Conservation (phyloP, 2,888 invertebrate genomes). For the Lacanobia wlatinum region DNA sequence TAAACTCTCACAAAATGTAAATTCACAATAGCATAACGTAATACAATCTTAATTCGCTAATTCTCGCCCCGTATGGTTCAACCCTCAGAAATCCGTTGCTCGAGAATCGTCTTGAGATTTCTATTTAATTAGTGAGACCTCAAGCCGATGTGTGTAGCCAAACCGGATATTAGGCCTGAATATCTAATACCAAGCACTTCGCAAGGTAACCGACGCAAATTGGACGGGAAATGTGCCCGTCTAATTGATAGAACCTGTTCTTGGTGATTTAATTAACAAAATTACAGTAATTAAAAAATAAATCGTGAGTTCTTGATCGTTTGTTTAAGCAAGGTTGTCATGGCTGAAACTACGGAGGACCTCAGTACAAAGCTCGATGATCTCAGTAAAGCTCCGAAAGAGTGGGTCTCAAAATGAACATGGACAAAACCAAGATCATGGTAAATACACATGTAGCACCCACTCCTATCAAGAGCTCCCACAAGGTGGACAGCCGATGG, state of each 20-base stretch:
- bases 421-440: too few species aligned
- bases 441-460: too few species aligned
- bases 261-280: constrained; percentile 43
- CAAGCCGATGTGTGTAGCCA: constrained; percentile 72
- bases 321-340: neutral
- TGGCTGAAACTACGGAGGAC: too few species aligned
- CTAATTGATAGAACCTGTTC: constrained; percentile 56
- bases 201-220: constrained; percentile 55
- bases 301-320: neutral
- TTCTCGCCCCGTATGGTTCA: constrained; percentile 70
- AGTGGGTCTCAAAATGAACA: too few species aligned
- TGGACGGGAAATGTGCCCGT: constrained; percentile 51
- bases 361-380: too few species aligned
- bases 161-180: constrained; percentile 77
- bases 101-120: constrained; percentile 87
- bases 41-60: constrained; percentile 40
- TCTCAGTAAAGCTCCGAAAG: too few species aligned
- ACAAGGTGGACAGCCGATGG: too few species aligned
- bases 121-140: constrained; percentile 86
- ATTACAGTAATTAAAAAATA: constrained; percentile 10
- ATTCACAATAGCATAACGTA: constrained; percentile 17
- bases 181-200: constrained; percentile 58
- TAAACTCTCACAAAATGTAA: constrained; percentile 6
- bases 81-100: constrained; percentile 75
- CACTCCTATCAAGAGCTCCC: too few species aligned